These are phyloP conservation scores for Arge pagana DNA, from an alignment of 2,888 invertebrate genomes.

Conservation along the genomic window DNA sequence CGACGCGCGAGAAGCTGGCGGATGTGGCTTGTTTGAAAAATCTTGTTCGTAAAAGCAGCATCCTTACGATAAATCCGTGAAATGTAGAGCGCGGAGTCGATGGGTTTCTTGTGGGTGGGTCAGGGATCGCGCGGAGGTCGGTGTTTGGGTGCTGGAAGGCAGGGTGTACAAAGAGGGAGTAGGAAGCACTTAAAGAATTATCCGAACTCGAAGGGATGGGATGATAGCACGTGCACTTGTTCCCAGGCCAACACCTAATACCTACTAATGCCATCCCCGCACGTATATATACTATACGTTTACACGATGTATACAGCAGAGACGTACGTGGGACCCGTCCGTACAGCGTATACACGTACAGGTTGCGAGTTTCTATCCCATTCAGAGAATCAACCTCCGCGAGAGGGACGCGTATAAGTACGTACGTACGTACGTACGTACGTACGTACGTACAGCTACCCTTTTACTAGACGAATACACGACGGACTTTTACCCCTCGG, in stretches of 20 bases:
- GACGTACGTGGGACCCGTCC: background rate
- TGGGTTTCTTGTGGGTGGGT: constrained; percentile 18
- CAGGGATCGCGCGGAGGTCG: constrained; percentile 19
- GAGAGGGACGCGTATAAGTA: background rate
- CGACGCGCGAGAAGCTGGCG: too few species aligned
- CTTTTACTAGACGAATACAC: constrained; percentile 9
- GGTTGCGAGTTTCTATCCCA: too few species aligned
- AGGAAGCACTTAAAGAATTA: constrained; percentile 60
- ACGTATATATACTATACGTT: constrained; percentile 42
- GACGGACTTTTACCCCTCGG: constrained; percentile 8
- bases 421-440: background rate
- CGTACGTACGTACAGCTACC: constrained; percentile 8
- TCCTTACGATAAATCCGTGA: background rate
- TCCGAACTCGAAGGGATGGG: constrained; percentile 52
- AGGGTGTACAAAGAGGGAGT: constrained; percentile 33
- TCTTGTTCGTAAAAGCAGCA: constrained; percentile 3
- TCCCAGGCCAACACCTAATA: constrained; percentile 59
- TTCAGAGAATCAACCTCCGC: background rate
- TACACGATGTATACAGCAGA: background rate
- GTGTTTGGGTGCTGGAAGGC: constrained; percentile 10
- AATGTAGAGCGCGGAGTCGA: constrained; percentile 7
- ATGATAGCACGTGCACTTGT: constrained; percentile 55
- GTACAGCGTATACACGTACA: background rate
- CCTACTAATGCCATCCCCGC: constrained; percentile 57
- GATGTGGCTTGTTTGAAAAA: constrained; percentile 7